A percentile compares a stretch with the other conserved stretches of the same genome.
These are phyloP conservation scores for Calidris pygmaea DNA, from an alignment of 2,113 vertebrate genomes.

Conservation along the genomic window DNA sequence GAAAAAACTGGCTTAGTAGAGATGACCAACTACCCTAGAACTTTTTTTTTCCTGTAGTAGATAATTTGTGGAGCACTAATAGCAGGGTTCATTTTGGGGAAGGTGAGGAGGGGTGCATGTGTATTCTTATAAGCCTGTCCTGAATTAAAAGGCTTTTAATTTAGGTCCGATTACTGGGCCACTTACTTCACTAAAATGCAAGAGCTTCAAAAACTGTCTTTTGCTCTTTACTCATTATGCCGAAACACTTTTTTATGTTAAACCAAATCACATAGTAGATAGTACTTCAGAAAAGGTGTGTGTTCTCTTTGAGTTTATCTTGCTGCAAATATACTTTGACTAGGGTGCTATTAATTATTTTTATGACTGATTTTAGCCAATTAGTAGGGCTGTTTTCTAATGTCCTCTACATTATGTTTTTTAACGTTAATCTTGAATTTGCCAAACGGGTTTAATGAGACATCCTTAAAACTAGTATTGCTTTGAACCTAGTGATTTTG, in stretches of 20 bases:
- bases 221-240: neutral
- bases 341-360: neutral
- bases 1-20: neutral
- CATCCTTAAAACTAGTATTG: neutral
- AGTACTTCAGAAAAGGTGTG: neutral
- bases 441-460: neutral
- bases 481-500: neutral
- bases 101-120: neutral
- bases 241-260: neutral
- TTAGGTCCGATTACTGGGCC: neutral
- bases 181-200: neutral
- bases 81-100: neutral
- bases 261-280: neutral
- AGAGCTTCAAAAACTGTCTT: neutral
- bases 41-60: neutral
- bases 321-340: neutral
- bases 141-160: neutral
- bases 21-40: neutral
- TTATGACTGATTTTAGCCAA: conserved; percentile 1
- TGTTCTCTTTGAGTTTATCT: neutral
- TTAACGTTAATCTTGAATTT: neutral
- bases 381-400: neutral
- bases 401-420: neutral
- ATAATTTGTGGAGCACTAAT: neutral
- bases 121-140: neutral